These are phyloP conservation scores for Phymastichus coffea DNA, from an alignment of 1,140 invertebrate species.

Conservation along the genomic window DNA sequence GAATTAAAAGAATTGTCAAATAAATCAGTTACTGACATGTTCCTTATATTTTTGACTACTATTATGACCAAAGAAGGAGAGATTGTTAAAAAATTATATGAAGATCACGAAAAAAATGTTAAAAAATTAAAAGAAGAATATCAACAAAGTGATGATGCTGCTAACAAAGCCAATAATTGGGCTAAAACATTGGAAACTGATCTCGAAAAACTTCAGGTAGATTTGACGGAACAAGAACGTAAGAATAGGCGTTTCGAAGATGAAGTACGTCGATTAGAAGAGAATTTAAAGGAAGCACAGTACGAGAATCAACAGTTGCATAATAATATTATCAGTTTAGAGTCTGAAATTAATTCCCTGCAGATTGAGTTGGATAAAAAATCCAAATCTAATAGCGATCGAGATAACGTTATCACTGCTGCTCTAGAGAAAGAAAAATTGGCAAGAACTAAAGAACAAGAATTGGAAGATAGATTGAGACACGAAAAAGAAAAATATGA, in stretches of 20 bases:
- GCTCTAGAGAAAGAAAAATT: slow-evolving; percentile 40
- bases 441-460: slow-evolving; percentile 35
- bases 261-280: slow-evolving; percentile 22
- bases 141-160: slow-evolving; percentile 36
- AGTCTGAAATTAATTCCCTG: slow-evolving; percentile 37
- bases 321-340: slow-evolving; percentile 36
- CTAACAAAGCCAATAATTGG: slow-evolving; percentile 38
- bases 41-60: slow-evolving; percentile 36
- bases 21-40: slow-evolving; percentile 37
- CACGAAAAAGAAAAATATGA: slow-evolving; percentile 32
- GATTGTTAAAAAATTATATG: slow-evolving; percentile 36
- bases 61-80: slow-evolving; percentile 46
- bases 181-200: slow-evolving; percentile 42
- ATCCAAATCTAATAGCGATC: slow-evolving; percentile 7
- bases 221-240: slow-evolving; percentile 33
- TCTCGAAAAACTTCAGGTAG: slow-evolving; percentile 42
- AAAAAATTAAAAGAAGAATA: slow-evolving; percentile 39
- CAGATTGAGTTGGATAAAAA: slow-evolving; percentile 40
- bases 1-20: slow-evolving; percentile 22
- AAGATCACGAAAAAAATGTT: slow-evolving; percentile 29
- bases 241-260: slow-evolving; percentile 28
- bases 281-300: slow-evolving; percentile 29
- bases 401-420: slow-evolving; percentile 23
- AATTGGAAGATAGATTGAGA: slow-evolving; percentile 36
- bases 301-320: slow-evolving; percentile 41